These are phyloP conservation scores for Microcebus ravelobensis DNA, from an alignment of 2,113 vertebrate species.

Conservation along the genomic window DNA sequence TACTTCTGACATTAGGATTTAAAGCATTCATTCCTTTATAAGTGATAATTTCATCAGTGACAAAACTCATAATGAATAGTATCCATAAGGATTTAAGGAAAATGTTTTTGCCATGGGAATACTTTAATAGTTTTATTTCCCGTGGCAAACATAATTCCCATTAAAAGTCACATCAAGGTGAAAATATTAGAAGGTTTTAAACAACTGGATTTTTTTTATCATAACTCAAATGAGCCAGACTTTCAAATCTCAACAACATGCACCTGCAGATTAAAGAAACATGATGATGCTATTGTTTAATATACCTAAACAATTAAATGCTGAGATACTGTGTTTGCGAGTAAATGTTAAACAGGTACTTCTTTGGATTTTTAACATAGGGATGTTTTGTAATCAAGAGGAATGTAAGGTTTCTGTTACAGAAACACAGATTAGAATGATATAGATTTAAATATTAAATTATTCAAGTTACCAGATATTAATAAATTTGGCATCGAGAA, in stretches of 20 bases:
- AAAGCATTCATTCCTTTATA: background rate
- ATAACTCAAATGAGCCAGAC: background rate
- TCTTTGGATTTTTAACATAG: background rate
- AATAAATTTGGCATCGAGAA: conserved; percentile 28
- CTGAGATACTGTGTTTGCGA: background rate
- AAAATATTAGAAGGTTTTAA: background rate
- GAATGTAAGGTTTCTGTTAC: background rate
- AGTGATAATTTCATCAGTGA: background rate
- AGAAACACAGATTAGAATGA: background rate
- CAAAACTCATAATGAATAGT: background rate
- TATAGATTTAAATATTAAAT: conserved; percentile 41
- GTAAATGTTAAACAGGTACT: conserved; percentile 9
- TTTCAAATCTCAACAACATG: background rate
- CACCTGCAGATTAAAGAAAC: conserved; percentile 6
- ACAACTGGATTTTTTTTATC: background rate
- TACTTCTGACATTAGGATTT: background rate
- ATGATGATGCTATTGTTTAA: background rate
- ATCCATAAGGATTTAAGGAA: conserved; percentile 25
- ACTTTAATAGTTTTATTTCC: conserved; percentile 10
- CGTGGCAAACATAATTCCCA: background rate
- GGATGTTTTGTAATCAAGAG: background rate
- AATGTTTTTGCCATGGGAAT: background rate
- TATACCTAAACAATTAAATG: conserved; percentile 12
- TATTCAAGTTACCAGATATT: background rate
- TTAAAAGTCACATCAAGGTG: background rate